Evolutionary conservation across 1,140 invertebrate genomes (phyloP).

Genomic region (Ips nitidus): DNA sequence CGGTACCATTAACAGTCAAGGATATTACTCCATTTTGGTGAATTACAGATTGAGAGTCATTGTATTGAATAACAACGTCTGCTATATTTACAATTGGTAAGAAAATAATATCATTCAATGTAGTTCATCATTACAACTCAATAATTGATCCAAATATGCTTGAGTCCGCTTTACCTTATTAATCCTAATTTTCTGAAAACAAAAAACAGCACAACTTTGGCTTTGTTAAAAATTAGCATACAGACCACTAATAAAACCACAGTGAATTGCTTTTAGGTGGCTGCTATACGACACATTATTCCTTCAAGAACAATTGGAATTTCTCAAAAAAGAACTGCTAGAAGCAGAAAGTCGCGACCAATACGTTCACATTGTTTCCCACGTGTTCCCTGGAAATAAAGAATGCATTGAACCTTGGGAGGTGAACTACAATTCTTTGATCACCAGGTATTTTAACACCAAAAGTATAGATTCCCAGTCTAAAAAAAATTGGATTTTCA

Average conservation of each 20-base stretch:
- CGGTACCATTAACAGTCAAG: conserved; percentile 62
- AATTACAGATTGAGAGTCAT: conserved; percentile 69
- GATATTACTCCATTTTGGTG: conserved; percentile 69
- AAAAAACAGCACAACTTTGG: no score
- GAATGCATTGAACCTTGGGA: conserved; percentile 70
- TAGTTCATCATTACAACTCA: no score
- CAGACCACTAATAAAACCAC: not conserved
- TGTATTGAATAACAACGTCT: conserved; percentile 72
- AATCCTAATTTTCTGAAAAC: not conserved
- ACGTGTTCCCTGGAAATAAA: conserved; percentile 73
- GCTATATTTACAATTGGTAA: conserved; percentile 73
- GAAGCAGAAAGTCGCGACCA: conserved; percentile 69
- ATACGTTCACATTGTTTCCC: conserved; percentile 79
- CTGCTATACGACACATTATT: conserved; percentile 61
- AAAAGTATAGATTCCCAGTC: not conserved
- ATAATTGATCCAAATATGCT: no score
- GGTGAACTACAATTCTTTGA: conserved; percentile 62
- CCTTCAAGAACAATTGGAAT: conserved; percentile 69
- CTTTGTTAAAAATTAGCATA: not conserved
- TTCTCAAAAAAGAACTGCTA: conserved; percentile 69
- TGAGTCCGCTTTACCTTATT: no score
- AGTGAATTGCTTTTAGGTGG: conserved; percentile 55
- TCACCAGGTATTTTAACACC: conserved; percentile 54
- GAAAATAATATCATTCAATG: conserved; percentile 30
- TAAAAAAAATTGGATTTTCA: conserved; percentile 45